These are phyloP conservation scores for Halocynthia roretzi DNA, from an alignment of 23 tunicate species.

Conservation along the genomic window DNA sequence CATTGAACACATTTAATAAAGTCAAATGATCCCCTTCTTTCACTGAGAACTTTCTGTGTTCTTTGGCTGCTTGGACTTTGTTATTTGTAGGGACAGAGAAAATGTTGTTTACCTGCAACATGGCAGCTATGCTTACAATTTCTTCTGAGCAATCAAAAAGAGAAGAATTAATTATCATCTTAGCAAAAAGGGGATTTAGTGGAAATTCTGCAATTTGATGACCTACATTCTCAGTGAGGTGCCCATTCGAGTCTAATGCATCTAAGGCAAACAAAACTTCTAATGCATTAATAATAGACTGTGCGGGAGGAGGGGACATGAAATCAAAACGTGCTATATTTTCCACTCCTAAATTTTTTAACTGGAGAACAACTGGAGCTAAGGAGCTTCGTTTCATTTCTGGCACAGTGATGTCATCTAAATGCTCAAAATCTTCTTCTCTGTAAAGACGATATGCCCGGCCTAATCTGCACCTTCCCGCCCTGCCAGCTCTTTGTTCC, in stretches of 20 bases:
- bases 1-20: slow-evolving; percentile 63
- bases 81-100: slow-evolving; percentile 30
- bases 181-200: slow-evolving; percentile 73
- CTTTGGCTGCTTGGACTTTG: slow-evolving; percentile 33
- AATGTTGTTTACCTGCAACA: slow-evolving; percentile 61
- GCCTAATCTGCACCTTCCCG: slow-evolving; percentile 78
- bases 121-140: slow-evolving; percentile 61
- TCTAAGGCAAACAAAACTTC: slow-evolving; percentile 75
- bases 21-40: slow-evolving; percentile 76
- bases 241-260: slow-evolving; percentile 58
- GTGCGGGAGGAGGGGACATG: slow-evolving; percentile 90
- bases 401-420: slow-evolving; percentile 61
- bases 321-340: slow-evolving; percentile 75
- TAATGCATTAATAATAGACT: slow-evolving; percentile 59
- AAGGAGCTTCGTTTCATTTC: slow-evolving; percentile 72
- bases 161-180: slow-evolving; percentile 59
- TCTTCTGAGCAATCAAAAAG: slow-evolving; percentile 74
- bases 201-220: slow-evolving; percentile 84
- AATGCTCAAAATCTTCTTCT: slow-evolving; percentile 32
- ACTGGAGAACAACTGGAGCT: slow-evolving; percentile 47
- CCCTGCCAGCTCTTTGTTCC: slow-evolving; percentile 84
- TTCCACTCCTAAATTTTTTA: slow-evolving; percentile 81
- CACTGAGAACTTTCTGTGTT: slow-evolving; percentile 84
- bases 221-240: slow-evolving; percentile 43
- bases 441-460: slow-evolving; percentile 66